Evolutionary conservation across 1,140 invertebrate genomes (phyloP), one percentile per base, ranked within the genome.

Genomic region (Apis florea): DNA sequence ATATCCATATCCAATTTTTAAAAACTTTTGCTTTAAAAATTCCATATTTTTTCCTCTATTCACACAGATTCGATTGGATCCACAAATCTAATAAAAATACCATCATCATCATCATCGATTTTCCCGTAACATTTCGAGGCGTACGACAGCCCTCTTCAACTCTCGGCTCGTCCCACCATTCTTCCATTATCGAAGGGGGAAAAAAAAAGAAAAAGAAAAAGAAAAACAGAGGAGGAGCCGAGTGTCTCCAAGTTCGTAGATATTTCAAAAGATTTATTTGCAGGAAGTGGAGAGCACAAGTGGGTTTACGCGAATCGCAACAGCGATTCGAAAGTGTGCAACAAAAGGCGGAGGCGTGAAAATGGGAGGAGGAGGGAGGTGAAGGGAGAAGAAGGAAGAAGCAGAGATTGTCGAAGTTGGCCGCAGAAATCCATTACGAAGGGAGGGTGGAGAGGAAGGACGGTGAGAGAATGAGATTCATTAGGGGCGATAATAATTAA

Each of bases 401-500:
- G n/a, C n/a, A n/a, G n/a, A 24, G 76, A 13, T 76, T 76, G 31
- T 40, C 76, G 73, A 90, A 89, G 73, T 90, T 89, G 85, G 72
- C 31, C 85, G 83, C 76, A 87, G 89, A 90, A 90, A 90, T 90
- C 87, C 89, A 90, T 90, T 90, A 90, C 84, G 80, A 75, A 77
- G 71, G 69, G 66, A 56, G 63, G 70, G 19, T 72, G 70, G 79
- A 11, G 31, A 26, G 47, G 79, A n/a, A 9, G 21, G 17, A n/a
- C 21, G 8, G 56, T 59, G 69, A 67, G 76, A 67, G 81, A 83
- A 82, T 76, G 86, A 85, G 85, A 90, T 90, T 90, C 89, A 90
- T 90, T 90, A 90, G 89, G 79, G 80, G 76, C 67, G 89, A 90
- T 90, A 90, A 89, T 90, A 89, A 89, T 85, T 83, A 89, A 90